These are phyloP conservation scores for Synanthedon vespiformis DNA, from an alignment of 2,888 invertebrate species.

Conservation along the genomic window DNA sequence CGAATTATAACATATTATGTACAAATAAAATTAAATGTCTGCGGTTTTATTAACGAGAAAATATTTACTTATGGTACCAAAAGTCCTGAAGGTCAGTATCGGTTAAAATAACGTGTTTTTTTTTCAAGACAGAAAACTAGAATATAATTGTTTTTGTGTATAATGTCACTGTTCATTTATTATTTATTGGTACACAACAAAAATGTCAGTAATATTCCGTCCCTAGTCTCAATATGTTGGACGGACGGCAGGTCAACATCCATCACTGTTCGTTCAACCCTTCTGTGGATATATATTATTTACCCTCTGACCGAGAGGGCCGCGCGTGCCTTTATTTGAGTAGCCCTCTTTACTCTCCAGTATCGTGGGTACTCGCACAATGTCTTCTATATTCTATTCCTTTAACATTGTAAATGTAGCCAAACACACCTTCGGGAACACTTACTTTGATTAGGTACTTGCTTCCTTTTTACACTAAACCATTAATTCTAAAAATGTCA, in stretches of 20 bases:
- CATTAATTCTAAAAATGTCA: too few relatives aligned
- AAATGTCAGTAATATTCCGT: slow-evolving; percentile 6
- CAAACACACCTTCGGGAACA: neutral
- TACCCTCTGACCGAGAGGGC: slow-evolving; percentile 18
- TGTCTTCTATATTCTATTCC: neutral
- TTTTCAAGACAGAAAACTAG: too few relatives aligned
- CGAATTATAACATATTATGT: too few relatives aligned
- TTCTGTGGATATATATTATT: slow-evolving; percentile 33
- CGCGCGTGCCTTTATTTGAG: slow-evolving; percentile 5
- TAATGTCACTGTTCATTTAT: neutral
- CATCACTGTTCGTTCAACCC: slow-evolving; percentile 29
- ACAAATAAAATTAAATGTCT: too few relatives aligned
- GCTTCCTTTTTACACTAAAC: too few relatives aligned
- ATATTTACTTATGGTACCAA: too few relatives aligned
- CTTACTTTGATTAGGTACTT: neutral
- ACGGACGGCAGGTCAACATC: slow-evolving; percentile 21
- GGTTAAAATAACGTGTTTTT: too few relatives aligned
- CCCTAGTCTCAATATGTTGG: slow-evolving; percentile 22
- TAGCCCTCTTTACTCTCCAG: neutral
- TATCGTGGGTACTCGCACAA: neutral
- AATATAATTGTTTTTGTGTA: neutral
- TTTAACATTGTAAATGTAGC: neutral
- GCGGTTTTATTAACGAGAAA: too few relatives aligned
- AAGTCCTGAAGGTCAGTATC: too few relatives aligned
- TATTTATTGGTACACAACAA: neutral